Percentiles rank a stretch among this genome's conserved stretches.
Evolutionary conservation across 2,797 vertebrate species (phyloP).

Genomic region (Acestrorhynchus altus): DNA sequence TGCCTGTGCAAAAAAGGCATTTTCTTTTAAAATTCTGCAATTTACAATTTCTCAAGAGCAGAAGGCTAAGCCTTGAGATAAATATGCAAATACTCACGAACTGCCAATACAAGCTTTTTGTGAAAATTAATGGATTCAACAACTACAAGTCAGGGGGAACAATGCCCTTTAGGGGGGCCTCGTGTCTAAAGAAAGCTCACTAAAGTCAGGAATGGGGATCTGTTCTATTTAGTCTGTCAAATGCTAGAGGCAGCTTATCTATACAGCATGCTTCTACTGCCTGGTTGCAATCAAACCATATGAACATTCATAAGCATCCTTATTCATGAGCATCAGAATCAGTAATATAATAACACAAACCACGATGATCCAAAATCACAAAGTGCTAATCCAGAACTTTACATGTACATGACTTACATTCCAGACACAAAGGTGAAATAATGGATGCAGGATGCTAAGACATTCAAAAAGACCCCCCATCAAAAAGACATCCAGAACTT

Average conservation of each 20-base stretch:
- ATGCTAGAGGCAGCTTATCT: constrained; percentile 15
- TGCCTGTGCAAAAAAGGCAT: constrained; percentile 50
- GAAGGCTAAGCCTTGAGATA: constrained; percentile 70
- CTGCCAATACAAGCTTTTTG: constrained; percentile 59
- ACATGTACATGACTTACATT: not conserved
- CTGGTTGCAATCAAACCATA: not conserved
- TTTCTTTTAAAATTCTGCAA: constrained; percentile 73
- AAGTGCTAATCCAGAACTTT: not conserved
- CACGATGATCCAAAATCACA: not conserved
- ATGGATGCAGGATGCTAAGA: too few relatives aligned
- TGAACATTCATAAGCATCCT: constrained; percentile 1
- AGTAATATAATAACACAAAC: not conserved
- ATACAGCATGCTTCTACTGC: not conserved
- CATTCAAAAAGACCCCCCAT: not conserved
- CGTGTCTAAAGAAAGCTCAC: constrained; percentile 10
- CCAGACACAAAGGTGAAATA: too few relatives aligned
- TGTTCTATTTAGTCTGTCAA: constrained; percentile 2
- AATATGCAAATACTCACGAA: constrained; percentile 73
- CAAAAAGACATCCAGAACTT: not conserved
- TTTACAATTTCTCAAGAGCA: constrained; percentile 73
- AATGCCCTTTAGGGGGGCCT: constrained; percentile 54
- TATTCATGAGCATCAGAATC: not conserved
- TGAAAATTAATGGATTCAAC: constrained; percentile 75
- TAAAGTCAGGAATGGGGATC: constrained; percentile 28
- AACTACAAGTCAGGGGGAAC: constrained; percentile 57